A percentile compares a stretch with the other conserved stretches of the same genome.
phyloP scores from a whole-genome alignment of 2,888 invertebrate genomes.

The Dusona sp. region DNA sequence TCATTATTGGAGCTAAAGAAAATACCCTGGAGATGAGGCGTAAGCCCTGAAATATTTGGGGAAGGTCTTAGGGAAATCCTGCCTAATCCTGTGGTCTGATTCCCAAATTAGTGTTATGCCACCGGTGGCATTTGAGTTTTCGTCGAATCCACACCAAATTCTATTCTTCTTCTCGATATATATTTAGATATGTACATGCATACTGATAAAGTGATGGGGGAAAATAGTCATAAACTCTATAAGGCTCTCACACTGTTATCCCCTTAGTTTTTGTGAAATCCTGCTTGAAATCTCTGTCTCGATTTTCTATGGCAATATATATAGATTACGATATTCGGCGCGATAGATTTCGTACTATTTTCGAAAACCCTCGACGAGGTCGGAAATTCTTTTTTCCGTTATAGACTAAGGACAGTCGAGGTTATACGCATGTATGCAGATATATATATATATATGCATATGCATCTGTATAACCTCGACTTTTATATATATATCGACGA shows the following conservation, averaged over 20 bases:
- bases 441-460: too few species aligned
- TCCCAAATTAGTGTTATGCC: slow-evolving; percentile 57
- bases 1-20: slow-evolving; percentile 35
- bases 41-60: slow-evolving; percentile 40
- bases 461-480: too few species aligned
- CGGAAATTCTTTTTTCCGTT: slow-evolving; percentile 66
- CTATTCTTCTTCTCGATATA: slow-evolving; percentile 15
- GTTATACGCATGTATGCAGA: not conserved
- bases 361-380: slow-evolving; percentile 74
- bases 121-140: not conserved
- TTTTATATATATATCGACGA: slow-evolving; percentile 8
- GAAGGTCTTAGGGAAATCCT: slow-evolving; percentile 50
- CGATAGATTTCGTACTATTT: slow-evolving; percentile 68
- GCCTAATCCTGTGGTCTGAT: slow-evolving; percentile 57
- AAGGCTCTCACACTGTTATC: slow-evolving; percentile 30
- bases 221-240: slow-evolving; percentile 34
- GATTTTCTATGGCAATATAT: slow-evolving; percentile 41
- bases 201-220: not conserved
- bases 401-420: slow-evolving; percentile 2
- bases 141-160: slow-evolving; percentile 18
- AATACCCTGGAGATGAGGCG: slow-evolving; percentile 16
- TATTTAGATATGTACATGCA: not conserved
- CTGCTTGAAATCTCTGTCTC: slow-evolving; percentile 33
- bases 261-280: slow-evolving; percentile 33
- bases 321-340: slow-evolving; percentile 20